These are phyloP conservation scores for Struthidea cinerea DNA, from an alignment of 2,113 vertebrate genomes.

Conservation along the genomic window DNA sequence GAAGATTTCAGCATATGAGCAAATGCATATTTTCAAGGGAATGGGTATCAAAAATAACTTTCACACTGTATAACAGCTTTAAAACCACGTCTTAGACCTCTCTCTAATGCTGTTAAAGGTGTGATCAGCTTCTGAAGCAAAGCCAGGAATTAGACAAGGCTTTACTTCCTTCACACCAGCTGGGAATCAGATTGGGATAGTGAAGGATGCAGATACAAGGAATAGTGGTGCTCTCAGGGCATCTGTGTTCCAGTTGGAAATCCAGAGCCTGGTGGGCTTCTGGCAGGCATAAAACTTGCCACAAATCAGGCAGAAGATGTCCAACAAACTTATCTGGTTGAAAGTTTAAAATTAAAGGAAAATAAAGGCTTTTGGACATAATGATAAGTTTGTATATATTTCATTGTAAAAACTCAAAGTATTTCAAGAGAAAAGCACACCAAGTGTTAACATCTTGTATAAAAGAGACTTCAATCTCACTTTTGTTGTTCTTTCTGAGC, in stretches of 20 bases:
- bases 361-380: not conserved
- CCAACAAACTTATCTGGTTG: not conserved
- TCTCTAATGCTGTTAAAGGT: fast-evolving
- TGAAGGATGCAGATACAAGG: not conserved
- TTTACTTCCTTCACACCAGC: not conserved
- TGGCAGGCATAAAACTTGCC: not conserved
- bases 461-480: not conserved
- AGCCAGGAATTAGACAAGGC: not conserved
- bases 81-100: fast-evolving
- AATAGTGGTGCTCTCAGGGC: not conserved
- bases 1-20: not conserved
- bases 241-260: not conserved
- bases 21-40: not conserved
- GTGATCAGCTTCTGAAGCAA: not conserved
- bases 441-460: not conserved
- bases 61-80: not conserved
- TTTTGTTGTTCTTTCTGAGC: not conserved
- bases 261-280: not conserved
- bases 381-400: fast-evolving
- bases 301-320: not conserved
- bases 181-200: not conserved
- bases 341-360: not conserved
- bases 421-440: not conserved
- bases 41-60: not conserved
- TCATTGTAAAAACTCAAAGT: not conserved